A percentile compares a stretch with the other conserved stretches of the same genome.
Conservation (phyloP, 1,140 invertebrate genomes). For the Zelostemma sp. region DNA sequence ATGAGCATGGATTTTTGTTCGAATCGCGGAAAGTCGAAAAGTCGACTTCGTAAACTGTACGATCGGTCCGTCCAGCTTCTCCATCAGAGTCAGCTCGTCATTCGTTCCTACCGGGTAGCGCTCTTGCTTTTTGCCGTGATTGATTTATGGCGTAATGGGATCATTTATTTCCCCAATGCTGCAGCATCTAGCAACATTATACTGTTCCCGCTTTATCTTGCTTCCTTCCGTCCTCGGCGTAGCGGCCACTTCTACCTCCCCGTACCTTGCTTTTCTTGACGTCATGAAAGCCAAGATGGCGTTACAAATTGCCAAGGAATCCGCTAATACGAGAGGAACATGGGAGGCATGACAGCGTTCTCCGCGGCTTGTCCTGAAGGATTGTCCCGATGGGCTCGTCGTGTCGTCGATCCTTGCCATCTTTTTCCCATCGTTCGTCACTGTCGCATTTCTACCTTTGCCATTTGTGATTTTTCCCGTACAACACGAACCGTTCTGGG, state of each 20-base stretch:
- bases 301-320: conserved; percentile 60
- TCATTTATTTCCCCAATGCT: conserved; percentile 54
- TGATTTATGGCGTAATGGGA: conserved; percentile 63
- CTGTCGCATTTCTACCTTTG: too few species aligned
- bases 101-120: conserved; percentile 37
- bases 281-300: conserved; percentile 50
- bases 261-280: conserved; percentile 37
- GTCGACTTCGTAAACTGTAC: background rate
- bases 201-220: conserved; percentile 33
- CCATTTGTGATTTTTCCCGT: too few species aligned
- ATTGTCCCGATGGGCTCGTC: background rate
- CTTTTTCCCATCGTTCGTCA: background rate
- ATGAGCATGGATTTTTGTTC: too few species aligned
- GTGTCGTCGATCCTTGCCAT: conserved; percentile 2
- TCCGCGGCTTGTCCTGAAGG: background rate
- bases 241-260: conserved; percentile 7
- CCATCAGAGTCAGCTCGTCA: conserved; percentile 37
- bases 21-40: background rate
- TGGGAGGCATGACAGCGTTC: conserved; percentile 40
- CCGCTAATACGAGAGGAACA: conserved; percentile 50
- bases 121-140: conserved; percentile 56
- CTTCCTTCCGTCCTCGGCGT: conserved; percentile 41
- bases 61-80: background rate
- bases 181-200: conserved; percentile 22
- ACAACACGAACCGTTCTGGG: too few species aligned